Conservation (phyloP, 2,113 vertebrate genomes). For the Vidua chalybeata region DNA sequence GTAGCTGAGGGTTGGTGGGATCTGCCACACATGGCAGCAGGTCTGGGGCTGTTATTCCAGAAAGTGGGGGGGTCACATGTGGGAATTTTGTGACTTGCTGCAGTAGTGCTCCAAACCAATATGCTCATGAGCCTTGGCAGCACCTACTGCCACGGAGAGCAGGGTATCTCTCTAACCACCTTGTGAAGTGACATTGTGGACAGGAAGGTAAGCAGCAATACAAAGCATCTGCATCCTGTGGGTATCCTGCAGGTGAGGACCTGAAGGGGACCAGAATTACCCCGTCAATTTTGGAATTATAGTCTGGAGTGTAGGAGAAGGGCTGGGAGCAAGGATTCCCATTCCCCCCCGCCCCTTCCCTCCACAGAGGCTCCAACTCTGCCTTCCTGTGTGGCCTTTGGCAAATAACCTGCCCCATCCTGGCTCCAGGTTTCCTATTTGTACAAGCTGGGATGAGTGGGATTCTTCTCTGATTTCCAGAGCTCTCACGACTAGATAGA, state of each 20-base stretch:
- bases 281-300: not conserved
- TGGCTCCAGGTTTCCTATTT: not conserved
- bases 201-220: not conserved
- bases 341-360: rapidly evolving
- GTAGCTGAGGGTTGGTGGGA: not conserved
- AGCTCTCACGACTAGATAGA: not conserved
- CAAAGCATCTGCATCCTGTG: not conserved
- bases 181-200: not conserved
- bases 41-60: not conserved
- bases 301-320: not conserved
- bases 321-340: not conserved
- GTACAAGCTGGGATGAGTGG: not conserved
- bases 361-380: not conserved
- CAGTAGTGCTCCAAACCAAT: not conserved
- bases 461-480: not conserved
- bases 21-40: not conserved
- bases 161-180: not conserved
- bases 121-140: not conserved
- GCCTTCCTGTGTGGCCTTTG: constrained; percentile 7
- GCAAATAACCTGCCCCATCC: not conserved
- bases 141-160: not conserved
- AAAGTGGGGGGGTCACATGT: rapidly evolving
- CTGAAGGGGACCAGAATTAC: not conserved
- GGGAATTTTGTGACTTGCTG: not conserved
- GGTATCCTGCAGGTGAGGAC: not conserved